phyloP scores from a whole-genome alignment of 2,888 invertebrate genomes.

The Lordiphosa andalusiaca region DNA sequence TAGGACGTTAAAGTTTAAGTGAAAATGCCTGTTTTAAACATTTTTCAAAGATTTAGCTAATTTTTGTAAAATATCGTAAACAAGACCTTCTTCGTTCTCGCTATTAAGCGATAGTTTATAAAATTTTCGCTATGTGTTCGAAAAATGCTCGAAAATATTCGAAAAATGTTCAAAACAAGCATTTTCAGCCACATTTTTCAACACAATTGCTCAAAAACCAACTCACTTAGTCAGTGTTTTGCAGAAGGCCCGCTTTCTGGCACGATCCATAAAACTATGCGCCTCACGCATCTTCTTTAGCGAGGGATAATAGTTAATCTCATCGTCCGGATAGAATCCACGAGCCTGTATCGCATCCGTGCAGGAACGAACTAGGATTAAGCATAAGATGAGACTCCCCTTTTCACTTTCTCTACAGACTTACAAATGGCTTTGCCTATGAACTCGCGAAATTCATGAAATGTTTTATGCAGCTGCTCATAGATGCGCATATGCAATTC shows the following conservation, averaged over 20 bases:
- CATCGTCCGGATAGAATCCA: slow-evolving; percentile 90
- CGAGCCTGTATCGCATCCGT: slow-evolving; percentile 86
- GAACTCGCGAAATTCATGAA: slow-evolving; percentile 81
- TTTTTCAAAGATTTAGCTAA: too few relatives aligned
- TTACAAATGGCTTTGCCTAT: slow-evolving; percentile 83
- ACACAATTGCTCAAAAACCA: slow-evolving; percentile 4
- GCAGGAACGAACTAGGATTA: slow-evolving; percentile 83
- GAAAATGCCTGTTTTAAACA: too few relatives aligned
- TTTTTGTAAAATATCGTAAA: too few relatives aligned
- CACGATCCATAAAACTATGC: slow-evolving; percentile 93
- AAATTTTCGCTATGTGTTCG: too few relatives aligned
- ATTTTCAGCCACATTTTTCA: not conserved
- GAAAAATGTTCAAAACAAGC: too few relatives aligned
- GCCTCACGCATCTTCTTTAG: slow-evolving; percentile 84
- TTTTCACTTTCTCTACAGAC: slow-evolving; percentile 35
- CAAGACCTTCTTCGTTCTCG: too few relatives aligned
- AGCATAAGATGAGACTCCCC: not conserved
- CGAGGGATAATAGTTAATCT: slow-evolving; percentile 80
- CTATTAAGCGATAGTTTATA: too few relatives aligned
- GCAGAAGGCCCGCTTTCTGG: slow-evolving; percentile 90
- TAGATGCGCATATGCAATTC: slow-evolving; percentile 83
- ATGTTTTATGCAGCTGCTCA: slow-evolving; percentile 74
- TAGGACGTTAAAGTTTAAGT: too few relatives aligned
- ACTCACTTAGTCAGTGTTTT: slow-evolving; percentile 87
- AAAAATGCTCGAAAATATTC: too few relatives aligned